Base-by-base conservation (phyloP, 2,797 vertebrate genomes). In the Sebastes itinus region DNA sequence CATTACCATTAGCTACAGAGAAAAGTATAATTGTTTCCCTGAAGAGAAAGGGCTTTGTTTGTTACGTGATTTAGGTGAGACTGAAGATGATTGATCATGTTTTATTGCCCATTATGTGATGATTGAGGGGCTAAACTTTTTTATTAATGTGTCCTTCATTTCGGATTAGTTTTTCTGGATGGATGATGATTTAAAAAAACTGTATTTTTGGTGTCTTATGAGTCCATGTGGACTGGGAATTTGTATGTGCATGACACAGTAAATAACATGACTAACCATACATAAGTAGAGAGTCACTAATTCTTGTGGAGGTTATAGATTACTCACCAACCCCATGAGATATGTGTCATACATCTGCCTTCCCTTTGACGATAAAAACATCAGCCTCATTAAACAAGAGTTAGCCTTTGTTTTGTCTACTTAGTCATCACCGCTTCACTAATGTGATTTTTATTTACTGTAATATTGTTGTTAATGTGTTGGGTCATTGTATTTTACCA, bases 321-420 rank as follows among this genome's bases (percentile, higher is more conserved):
- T 73, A 58, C 71, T 76, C 13, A 28, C 70, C 6, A 80, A 22
- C 16, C 18, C 27, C 38, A n/a, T 18, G 70, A 69, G 14, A 62
- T 72, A 71, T 32, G 9, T 72, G 52, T 66, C 71, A 63, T 46
- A 32, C 42, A 75, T 59, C 23, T 38, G 56, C 9, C 30, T 38
- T 71, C 42, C 63, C 32, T 80, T 75, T 65, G 42, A 81, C 62
- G 52, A 69, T 69, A 75, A 72, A 84, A 77, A 83, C 60, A 79
- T 69, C 54, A 42, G 75, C 62, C 62, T 80, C 68, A 76, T 86
- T 74, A 83, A 72, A 79, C 63, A 82, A 71, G 55, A 67, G 54
- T 38, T 23, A 38, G 32, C 38, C 46, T 58, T 35, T 76, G 59
- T 76, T 69, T 71, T 25, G n/a, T 77, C 30, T 64, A 27, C 49